phyloP scores from a whole-genome alignment of 2,113 vertebrate genomes.

The Sebastes schlegelii region DNA sequence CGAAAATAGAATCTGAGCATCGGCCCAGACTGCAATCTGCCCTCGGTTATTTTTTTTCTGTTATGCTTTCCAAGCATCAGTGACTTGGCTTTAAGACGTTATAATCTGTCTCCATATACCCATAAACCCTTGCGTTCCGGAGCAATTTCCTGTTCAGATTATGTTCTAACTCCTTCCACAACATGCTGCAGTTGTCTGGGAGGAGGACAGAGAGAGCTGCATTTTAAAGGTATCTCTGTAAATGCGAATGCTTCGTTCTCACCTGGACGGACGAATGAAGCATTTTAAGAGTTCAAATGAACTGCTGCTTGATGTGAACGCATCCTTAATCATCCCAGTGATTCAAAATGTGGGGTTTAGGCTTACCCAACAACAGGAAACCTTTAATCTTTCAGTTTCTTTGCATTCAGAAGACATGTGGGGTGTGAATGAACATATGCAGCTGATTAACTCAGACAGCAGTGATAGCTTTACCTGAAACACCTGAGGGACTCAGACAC shows the following conservation, averaged over 20 bases:
- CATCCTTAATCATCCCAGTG: neutral
- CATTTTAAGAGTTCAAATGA: constrained; percentile 21
- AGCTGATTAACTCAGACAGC: constrained; percentile 45
- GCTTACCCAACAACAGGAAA: constrained; percentile 24
- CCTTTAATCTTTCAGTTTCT: constrained; percentile 38
- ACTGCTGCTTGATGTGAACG: neutral
- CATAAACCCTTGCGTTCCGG: constrained; percentile 73
- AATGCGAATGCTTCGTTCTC: neutral
- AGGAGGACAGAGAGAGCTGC: constrained; percentile 13
- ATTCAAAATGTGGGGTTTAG: constrained; percentile 15
- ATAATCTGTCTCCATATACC: constrained; percentile 73
- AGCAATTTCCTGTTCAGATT: constrained; percentile 81
- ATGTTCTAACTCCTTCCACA: constrained; percentile 62
- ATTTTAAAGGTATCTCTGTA: constrained; percentile 18
- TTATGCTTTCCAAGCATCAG: constrained; percentile 70
- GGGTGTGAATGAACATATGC: constrained; percentile 44
- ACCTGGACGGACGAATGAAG: constrained; percentile 31
- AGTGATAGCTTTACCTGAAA: constrained; percentile 55
- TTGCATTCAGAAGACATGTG: constrained; percentile 4
- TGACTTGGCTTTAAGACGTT: constrained; percentile 74
- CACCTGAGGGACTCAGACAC: constrained; percentile 38
- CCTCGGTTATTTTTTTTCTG: constrained; percentile 53
- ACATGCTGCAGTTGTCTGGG: constrained; percentile 52
- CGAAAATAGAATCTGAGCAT: constrained; percentile 58
- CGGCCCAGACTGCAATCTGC: constrained; percentile 62